Base-by-base conservation (phyloP, 2,888 invertebrate species). In the Pheosia gnoma region DNA sequence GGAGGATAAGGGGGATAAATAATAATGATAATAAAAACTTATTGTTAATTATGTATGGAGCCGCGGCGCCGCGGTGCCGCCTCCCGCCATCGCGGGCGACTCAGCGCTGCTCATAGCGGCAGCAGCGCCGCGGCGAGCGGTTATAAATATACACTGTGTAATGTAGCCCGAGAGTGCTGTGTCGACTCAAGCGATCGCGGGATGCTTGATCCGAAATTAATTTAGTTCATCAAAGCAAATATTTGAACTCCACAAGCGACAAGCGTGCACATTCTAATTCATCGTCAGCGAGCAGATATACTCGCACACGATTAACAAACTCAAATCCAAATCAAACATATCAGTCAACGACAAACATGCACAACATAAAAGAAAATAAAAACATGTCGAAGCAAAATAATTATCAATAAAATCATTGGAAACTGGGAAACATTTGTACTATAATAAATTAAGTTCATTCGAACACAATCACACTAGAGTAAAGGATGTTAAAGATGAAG, bases 371-470 rank as follows among this genome's bases (percentile, higher is more conserved):
- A 10, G 37, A 37, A 25, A 51, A 7, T 51, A 6, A 51, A 51
- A 51, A 8, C 8, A 51, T 51, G 5, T 25, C 25, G 3, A 4
- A 10, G 9, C 47, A 11, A 47, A n/a, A 5, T 7, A 25, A 10
- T 5, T 54, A 37, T 36, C 37, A 54, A 38, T 54, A 37, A 54
- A 54, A 54, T 38, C 9, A 54, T 38, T 38, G 11, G 38, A 55
- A 37, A 10, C 47, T 13, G n/a, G 55, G 13, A 55, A 68, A 65
- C 58, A 62, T 63, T 58, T 59, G 65, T 62, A 67, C 62, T 66
- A 65, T 65, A 61, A 67, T 58, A 45, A 58, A 65, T 52, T 67
- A 68, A 71, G 67, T 70, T 71, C 70, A 73, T 71, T 67, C 71
- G 59, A 59, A 68, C 39, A 51, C 63, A 45, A 25, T 13, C 51